A percentile compares a stretch with the other conserved stretches of the same genome.
Conservation (phyloP, 2,888 invertebrate genomes). For the Pristionchus mayeri region DNA sequence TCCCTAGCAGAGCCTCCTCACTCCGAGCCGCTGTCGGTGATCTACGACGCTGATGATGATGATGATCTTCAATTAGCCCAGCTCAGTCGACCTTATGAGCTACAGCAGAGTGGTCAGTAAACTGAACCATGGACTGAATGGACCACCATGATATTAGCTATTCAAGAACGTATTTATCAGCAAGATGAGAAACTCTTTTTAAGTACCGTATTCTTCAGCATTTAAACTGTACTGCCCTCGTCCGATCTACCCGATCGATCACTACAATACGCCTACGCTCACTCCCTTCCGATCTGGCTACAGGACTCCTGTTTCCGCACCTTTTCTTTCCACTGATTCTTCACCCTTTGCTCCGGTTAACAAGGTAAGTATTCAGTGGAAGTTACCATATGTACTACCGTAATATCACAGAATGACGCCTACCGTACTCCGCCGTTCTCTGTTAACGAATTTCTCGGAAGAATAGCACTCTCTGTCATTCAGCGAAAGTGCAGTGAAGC, state of each 20-base stretch:
- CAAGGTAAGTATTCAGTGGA: background rate
- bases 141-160: too few relatives aligned
- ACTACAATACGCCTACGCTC: background rate
- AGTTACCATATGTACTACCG: background rate
- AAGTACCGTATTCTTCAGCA: background rate
- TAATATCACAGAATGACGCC: background rate
- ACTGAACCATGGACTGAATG: too few relatives aligned
- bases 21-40: background rate
- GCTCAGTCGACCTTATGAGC: background rate
- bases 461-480: background rate
- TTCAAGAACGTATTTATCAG: too few relatives aligned
- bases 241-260: background rate
- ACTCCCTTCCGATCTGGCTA: background rate
- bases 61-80: background rate
- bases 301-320: background rate
- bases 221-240: constrained; percentile 13
- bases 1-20: constrained; percentile 18
- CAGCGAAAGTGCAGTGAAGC: background rate
- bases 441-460: background rate
- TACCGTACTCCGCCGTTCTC: background rate
- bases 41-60: background rate
- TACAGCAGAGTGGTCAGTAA: background rate
- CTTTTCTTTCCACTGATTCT: background rate
- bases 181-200: too few relatives aligned
- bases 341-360: background rate